Base-by-base conservation (phyloP, 2,797 vertebrate genomes). In the Limnodromus scolopaceus region DNA sequence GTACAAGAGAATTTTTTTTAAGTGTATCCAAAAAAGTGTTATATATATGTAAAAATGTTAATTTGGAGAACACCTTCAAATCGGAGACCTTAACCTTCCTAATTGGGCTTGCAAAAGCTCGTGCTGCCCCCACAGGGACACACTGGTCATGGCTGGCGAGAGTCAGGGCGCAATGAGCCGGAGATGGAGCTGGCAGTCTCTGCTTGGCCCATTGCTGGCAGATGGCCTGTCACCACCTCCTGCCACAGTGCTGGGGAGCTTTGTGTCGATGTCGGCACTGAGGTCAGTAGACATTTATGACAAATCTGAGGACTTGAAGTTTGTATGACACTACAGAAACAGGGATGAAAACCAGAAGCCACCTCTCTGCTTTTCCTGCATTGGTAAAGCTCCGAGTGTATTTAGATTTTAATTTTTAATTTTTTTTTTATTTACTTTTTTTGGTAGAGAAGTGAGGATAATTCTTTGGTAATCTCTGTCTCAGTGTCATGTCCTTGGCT, bases 41-140 rank as follows among this genome's bases (percentile, higher is more conserved):
- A 14, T 17, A 19, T 22, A 11, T 32, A 12, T 8, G 2, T 58
- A 55, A 38, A 91, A 91, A 36, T 11, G 5, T 66, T 68, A 10
- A 34, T 64, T 74, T 71, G 64, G 18, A 43, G 41, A 84, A 43
- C 3, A 13, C 8, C 8, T 66, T 75, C 34, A 64, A 68, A 83
- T 72, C 36, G 60, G 46, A 80, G 51, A 58, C 12, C 28, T 88
- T 34, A 22, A 23, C 22, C 8, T 30, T 82, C 25, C 17, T 34
- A 6, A 6, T 1, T 18, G 34, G 68, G 8, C n/a, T 80, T 60
- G 32, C 16, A 11, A 4, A 72, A 64, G 49, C 23, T 72, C 14
- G 4, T 38, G 46, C 25, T 34, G 1, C 30, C 0, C 11, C 15
- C 5, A 8, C 0, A 1, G 8, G 32, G 18, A 17, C 5, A 1